A percentile compares a stretch with the other conserved stretches of the same genome.
These are phyloP conservation scores for Zophobas morio DNA, from an alignment of 1,140 invertebrate species.

Conservation along the genomic window DNA sequence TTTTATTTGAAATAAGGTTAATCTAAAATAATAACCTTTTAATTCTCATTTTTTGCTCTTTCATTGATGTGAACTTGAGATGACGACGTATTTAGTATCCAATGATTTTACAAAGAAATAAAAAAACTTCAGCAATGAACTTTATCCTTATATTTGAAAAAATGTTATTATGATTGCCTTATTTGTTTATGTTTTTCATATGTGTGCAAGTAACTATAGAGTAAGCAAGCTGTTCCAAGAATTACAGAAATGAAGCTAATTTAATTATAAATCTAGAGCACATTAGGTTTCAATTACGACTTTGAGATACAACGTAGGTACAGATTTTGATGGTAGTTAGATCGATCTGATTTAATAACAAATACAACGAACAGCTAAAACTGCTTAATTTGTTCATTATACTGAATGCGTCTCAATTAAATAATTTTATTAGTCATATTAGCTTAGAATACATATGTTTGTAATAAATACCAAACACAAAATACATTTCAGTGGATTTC, in stretches of 20 bases:
- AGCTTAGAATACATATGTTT: too few relatives aligned
- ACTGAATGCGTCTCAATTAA: too few relatives aligned
- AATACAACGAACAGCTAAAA: neutral
- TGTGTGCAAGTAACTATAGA: constrained; percentile 46
- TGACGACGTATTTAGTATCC: too few relatives aligned
- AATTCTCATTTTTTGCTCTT: too few relatives aligned
- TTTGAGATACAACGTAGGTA: constrained; percentile 30
- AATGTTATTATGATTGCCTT: constrained; percentile 45
- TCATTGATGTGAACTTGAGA: too few relatives aligned
- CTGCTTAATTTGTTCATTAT: too few relatives aligned
- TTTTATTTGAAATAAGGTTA: too few relatives aligned
- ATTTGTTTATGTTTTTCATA: constrained; percentile 52
- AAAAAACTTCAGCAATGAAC: neutral
- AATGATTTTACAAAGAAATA: too few relatives aligned
- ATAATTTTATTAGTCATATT: too few relatives aligned
- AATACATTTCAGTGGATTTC: too few relatives aligned
- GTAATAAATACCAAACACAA: too few relatives aligned
- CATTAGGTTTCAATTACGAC: constrained; percentile 51
- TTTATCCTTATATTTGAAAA: constrained; percentile 1
- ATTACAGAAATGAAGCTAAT: constrained; percentile 49
- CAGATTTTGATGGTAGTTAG: neutral
- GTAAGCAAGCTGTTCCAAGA: constrained; percentile 46
- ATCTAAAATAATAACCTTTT: too few relatives aligned
- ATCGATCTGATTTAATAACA: neutral
- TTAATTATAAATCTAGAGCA: constrained; percentile 51